These are phyloP conservation scores for Tiaroga cobitis DNA, from an alignment of 2,797 vertebrate species.

Conservation along the genomic window DNA sequence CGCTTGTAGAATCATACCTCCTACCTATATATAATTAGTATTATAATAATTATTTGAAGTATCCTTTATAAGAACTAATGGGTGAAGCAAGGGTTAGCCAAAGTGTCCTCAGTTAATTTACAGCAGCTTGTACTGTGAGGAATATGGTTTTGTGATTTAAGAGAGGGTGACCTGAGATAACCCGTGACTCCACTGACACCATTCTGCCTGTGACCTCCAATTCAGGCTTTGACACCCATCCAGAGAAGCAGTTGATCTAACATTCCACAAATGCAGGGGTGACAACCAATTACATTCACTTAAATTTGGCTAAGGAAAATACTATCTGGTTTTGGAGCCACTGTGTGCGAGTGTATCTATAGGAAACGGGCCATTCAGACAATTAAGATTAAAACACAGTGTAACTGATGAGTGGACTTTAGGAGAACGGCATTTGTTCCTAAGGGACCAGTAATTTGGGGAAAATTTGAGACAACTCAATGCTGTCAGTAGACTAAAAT, in stretches of 20 bases:
- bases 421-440: background rate
- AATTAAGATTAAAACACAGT: background rate
- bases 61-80: background rate
- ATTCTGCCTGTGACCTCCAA: slow-evolving; percentile 48
- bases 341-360: background rate
- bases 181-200: slow-evolving; percentile 57
- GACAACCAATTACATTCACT: background rate
- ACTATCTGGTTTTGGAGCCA: background rate
- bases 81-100: slow-evolving; percentile 37
- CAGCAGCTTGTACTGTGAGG: background rate
- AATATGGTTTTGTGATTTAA: slow-evolving; percentile 40
- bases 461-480: background rate
- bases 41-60: background rate
- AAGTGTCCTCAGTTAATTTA: slow-evolving; percentile 18
- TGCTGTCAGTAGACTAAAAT: slow-evolving; percentile 1
- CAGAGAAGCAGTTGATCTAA: slow-evolving; percentile 56
- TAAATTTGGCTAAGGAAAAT: background rate
- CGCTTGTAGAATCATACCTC: too few species aligned
- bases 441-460: background rate
- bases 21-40: too few species aligned
- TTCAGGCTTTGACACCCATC: slow-evolving; percentile 58
- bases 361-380: background rate
- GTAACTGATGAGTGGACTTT: background rate
- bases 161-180: slow-evolving; percentile 61
- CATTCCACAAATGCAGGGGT: slow-evolving; percentile 66